phyloP scores from a whole-genome alignment of 2,888 invertebrate genomes.

The Sepiola atlantica region DNA sequence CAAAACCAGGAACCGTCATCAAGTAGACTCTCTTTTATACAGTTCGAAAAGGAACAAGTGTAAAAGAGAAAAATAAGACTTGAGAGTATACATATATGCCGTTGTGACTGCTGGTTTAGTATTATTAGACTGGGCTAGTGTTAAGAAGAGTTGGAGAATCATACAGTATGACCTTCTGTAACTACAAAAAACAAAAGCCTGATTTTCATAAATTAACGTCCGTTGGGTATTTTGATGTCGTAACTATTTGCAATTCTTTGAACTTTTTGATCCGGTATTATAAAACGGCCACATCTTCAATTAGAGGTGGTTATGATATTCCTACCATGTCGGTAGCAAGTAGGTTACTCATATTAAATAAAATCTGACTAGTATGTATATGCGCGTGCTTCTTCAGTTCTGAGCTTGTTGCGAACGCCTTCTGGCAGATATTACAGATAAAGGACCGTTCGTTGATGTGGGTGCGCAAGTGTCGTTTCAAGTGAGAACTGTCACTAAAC shows the following conservation, averaged over 20 bases:
- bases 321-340: conserved; percentile 36
- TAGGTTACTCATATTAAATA: not conserved
- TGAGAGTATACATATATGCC: too few relatives aligned
- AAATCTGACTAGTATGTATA: conserved; percentile 33
- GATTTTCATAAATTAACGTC: too few relatives aligned
- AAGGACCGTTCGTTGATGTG: not conserved
- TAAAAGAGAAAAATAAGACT: too few relatives aligned
- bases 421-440: not conserved
- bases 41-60: too few relatives aligned
- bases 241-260: not conserved
- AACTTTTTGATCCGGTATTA: not conserved
- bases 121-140: too few relatives aligned
- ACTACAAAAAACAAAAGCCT: too few relatives aligned
- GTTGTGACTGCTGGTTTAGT: too few relatives aligned
- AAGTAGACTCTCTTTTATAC: too few relatives aligned
- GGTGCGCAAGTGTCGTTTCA: not conserved
- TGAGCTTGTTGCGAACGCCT: not conserved
- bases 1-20: too few relatives aligned
- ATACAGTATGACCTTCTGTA: too few relatives aligned
- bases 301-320: not conserved
- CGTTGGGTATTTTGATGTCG: too few relatives aligned
- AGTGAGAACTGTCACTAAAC: not conserved
- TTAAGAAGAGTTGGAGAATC: too few relatives aligned
- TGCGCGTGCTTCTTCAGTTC: not conserved
- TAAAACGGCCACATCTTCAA: not conserved